Conservation (phyloP, 2,888 invertebrate genomes). For the Argyresthia goedartella region DNA sequence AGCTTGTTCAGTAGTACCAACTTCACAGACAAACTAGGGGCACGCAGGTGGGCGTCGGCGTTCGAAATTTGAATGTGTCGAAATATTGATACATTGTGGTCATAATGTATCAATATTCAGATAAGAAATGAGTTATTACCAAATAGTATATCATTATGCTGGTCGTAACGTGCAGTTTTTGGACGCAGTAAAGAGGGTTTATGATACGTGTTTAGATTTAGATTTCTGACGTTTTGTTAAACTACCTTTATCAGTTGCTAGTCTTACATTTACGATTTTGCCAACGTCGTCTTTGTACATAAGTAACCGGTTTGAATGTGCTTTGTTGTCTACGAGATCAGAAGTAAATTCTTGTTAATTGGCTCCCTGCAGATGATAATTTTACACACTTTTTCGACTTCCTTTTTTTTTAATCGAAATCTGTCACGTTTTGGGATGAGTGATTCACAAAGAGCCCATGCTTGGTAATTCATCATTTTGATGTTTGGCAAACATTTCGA, state of each 20-base stretch:
- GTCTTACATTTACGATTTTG: neutral
- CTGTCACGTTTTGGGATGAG: conserved; percentile 1
- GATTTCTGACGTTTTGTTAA: conserved; percentile 21
- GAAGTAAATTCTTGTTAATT: conserved; percentile 54
- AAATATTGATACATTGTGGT: too few relatives aligned
- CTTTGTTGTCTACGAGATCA: conserved; percentile 29
- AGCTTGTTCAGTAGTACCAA: too few relatives aligned
- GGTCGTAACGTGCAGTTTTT: too few relatives aligned
- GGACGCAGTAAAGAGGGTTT: too few relatives aligned
- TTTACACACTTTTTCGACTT: conserved; percentile 15
- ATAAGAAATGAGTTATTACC: too few relatives aligned
- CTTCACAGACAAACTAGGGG: too few relatives aligned
- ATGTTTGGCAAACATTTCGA: conserved; percentile 31
- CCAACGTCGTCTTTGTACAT: neutral
- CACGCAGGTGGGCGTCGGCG: too few relatives aligned
- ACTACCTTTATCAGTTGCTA: neutral
- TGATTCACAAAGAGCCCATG: conserved; percentile 18
- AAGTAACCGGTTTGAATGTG: neutral
- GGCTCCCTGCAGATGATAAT: conserved; percentile 28
- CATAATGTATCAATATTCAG: too few relatives aligned
- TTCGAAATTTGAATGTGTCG: too few relatives aligned
- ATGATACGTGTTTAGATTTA: too few relatives aligned
- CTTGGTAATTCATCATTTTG: conserved; percentile 25
- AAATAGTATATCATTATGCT: too few relatives aligned
- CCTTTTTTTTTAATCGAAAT: conserved; percentile 15